Percentiles rank a stretch among this genome's conserved stretches.
These are phyloP conservation scores for Oceanites oceanicus DNA, from an alignment of 2,113 vertebrate genomes.

Conservation along the genomic window DNA sequence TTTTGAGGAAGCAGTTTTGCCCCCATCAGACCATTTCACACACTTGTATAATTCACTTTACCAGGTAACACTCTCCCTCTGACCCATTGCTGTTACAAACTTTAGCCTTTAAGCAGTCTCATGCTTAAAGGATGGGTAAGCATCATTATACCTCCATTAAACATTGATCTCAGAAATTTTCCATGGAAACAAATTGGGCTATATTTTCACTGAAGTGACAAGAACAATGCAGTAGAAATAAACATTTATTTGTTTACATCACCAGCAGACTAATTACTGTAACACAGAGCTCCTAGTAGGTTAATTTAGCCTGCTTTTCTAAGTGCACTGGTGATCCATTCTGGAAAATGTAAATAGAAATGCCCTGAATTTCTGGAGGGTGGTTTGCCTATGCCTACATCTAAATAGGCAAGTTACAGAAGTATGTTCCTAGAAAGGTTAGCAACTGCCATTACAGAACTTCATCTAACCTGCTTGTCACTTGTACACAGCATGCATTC, in stretches of 20 bases:
- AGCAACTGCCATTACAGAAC: background rate
- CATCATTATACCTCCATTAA: background rate
- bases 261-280: background rate
- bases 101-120: background rate
- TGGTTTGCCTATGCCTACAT: background rate
- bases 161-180: background rate
- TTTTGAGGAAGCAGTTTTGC: background rate
- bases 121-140: background rate
- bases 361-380: background rate
- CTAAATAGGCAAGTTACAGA: background rate
- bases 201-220: background rate
- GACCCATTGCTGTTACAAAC: background rate
- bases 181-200: background rate
- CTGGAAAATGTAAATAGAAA: background rate
- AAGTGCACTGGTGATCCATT: background rate
- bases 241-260: background rate
- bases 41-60: background rate
- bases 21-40: background rate
- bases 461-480: background rate
- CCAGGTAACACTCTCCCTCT: background rate
- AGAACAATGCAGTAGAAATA: background rate
- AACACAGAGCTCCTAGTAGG: background rate
- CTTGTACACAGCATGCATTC: background rate
- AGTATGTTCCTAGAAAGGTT: background rate
- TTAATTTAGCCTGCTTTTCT: background rate